Evolutionary conservation across 2,797 vertebrate species (phyloP).

Genomic region (Florisuga fusca): DNA sequence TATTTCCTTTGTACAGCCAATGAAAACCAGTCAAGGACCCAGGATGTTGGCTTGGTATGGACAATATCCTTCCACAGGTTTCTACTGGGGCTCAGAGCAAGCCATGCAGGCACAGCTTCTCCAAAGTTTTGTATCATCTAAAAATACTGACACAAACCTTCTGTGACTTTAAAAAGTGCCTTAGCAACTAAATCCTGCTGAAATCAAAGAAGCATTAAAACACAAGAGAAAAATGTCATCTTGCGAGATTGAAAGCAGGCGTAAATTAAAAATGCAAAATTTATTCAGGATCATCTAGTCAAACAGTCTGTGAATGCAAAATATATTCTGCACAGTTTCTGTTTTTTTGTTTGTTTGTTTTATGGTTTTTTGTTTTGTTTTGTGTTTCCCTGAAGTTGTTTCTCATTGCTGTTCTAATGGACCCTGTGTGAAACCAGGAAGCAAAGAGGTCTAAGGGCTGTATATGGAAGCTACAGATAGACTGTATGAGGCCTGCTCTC

Average conservation of each 20-base stretch:
- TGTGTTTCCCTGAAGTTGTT: background rate
- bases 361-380: background rate
- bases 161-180: background rate
- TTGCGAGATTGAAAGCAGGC: background rate
- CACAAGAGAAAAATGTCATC: background rate
- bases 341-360: background rate
- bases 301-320: background rate
- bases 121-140: background rate
- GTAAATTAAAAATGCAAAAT: background rate
- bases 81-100: background rate
- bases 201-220: background rate
- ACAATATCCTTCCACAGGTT: background rate
- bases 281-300: background rate
- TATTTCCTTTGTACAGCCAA: background rate
- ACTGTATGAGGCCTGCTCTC: background rate
- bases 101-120: background rate
- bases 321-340: background rate
- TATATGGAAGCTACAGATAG: background rate
- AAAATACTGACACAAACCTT: background rate
- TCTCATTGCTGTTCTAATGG: background rate
- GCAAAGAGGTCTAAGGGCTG: background rate
- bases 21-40: background rate
- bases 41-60: background rate
- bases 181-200: background rate
- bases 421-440: background rate